Evolutionary conservation across 1,140 invertebrate genomes (phyloP).

Genomic region (Neuroterus valhalla): DNA sequence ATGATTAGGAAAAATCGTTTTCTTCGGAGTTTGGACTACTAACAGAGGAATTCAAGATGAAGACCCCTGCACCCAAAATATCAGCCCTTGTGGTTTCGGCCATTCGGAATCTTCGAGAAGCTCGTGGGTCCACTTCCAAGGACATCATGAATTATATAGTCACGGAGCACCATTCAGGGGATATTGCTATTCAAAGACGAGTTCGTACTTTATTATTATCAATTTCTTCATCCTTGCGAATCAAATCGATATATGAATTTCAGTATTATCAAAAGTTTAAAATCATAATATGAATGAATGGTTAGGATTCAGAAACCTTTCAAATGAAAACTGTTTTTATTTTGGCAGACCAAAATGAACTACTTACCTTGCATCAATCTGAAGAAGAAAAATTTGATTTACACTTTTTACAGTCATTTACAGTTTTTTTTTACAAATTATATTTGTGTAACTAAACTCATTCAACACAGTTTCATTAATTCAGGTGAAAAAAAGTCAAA

Average conservation of each 20-base stretch:
- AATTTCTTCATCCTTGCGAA: conserved; percentile 11
- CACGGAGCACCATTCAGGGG: conserved; percentile 58
- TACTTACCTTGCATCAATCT: no score
- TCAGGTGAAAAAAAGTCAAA: no score
- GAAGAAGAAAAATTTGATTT: no score
- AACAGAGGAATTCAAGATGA: conserved; percentile 46
- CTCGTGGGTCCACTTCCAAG: conserved; percentile 65
- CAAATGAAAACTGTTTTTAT: no score
- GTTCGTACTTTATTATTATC: conserved; percentile 49
- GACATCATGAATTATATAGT: conserved; percentile 70
- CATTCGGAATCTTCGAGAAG: conserved; percentile 64
- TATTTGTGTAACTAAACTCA: no score
- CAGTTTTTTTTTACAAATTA: no score
- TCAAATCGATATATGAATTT: neutral
- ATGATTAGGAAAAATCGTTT: neutral
- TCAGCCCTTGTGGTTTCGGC: conserved; percentile 64
- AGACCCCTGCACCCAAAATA: conserved; percentile 58
- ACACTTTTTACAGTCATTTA: no score
- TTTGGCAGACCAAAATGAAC: no score
- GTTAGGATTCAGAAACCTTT: no score
- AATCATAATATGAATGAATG: no score
- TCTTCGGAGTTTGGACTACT: neutral
- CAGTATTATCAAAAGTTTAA: no score
- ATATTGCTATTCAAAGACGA: conserved; percentile 58
- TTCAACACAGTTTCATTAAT: no score